Evolutionary conservation across 2,888 invertebrate genomes (phyloP).

Genomic region (Troides helena): DNA sequence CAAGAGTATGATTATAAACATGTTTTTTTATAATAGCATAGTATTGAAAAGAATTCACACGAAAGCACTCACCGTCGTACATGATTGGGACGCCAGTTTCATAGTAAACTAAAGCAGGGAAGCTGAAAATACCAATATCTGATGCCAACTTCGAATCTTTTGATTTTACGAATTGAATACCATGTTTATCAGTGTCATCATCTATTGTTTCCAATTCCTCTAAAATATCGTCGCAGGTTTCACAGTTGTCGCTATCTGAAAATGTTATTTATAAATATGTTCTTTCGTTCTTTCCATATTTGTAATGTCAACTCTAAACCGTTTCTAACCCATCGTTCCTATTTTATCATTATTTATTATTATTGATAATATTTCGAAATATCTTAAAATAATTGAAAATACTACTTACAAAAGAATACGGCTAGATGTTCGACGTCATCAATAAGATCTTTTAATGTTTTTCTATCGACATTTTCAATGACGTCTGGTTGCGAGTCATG

Average conservation of each 20-base stretch:
- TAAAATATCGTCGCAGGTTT: slow-evolving; percentile 90
- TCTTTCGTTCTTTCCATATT: no score
- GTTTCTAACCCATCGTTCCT: no score
- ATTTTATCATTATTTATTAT: no score
- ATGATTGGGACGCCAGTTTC: slow-evolving; percentile 96
- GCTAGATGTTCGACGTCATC: slow-evolving; percentile 95
- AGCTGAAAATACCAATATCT: slow-evolving; percentile 94
- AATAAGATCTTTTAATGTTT: slow-evolving; percentile 92
- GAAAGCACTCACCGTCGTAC: slow-evolving; percentile 90
- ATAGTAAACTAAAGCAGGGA: slow-evolving; percentile 95
- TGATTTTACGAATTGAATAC: slow-evolving; percentile 96
- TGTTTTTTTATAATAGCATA: not conserved
- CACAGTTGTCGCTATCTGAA: slow-evolving; percentile 91
- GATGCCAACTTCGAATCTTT: slow-evolving; percentile 93
- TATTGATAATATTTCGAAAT: not conserved
- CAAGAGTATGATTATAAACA: not conserved
- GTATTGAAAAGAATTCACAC: not conserved
- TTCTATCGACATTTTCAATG: slow-evolving; percentile 94
- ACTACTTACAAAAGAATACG: slow-evolving; percentile 91
- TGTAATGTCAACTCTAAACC: no score
- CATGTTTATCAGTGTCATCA: slow-evolving; percentile 94
- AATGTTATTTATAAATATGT: slow-evolving; percentile 23
- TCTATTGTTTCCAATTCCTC: slow-evolving; percentile 95
- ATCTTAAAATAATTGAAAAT: not conserved
- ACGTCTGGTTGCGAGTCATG: slow-evolving; percentile 92